Conservation (phyloP, 2,888 invertebrate genomes). For the Leptarthrus brevirostris region DNA sequence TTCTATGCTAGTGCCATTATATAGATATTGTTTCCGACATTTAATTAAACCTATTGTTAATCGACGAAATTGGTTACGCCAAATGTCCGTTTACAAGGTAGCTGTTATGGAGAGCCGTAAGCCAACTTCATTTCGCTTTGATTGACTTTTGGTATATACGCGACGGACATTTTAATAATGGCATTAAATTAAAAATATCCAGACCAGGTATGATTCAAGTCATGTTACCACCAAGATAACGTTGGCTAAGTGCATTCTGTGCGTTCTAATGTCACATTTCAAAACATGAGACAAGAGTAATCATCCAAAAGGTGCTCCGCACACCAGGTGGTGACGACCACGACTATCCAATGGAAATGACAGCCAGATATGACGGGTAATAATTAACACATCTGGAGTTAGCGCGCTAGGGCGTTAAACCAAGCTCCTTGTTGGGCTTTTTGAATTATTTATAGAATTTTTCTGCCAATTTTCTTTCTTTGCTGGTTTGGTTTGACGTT, state of each 20-base stretch:
- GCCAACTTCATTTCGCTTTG: background rate
- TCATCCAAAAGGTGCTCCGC: background rate
- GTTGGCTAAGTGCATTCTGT: background rate
- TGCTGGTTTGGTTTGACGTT: background rate
- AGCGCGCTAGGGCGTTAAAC: background rate
- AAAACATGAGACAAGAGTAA: background rate
- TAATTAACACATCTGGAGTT: constrained; percentile 24
- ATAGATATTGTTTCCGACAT: too few species aligned
- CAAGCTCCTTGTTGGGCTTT: background rate
- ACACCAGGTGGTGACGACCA: constrained; percentile 15
- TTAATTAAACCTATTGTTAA: background rate
- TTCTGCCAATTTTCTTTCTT: constrained; percentile 12
- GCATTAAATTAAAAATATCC: background rate
- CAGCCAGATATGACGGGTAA: constrained; percentile 16
- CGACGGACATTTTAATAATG: background rate
- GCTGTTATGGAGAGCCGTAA: background rate
- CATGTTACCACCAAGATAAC: background rate
- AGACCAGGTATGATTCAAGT: background rate
- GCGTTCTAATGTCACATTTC: background rate
- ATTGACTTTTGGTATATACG: constrained; percentile 19
- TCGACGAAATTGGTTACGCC: background rate
- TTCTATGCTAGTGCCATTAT: too few species aligned
- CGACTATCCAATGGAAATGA: background rate
- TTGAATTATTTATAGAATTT: constrained; percentile 22
- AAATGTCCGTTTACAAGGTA: background rate